Conservation (phyloP, 2,888 invertebrate species). For the Lepidocyrtoides sp. region DNA sequence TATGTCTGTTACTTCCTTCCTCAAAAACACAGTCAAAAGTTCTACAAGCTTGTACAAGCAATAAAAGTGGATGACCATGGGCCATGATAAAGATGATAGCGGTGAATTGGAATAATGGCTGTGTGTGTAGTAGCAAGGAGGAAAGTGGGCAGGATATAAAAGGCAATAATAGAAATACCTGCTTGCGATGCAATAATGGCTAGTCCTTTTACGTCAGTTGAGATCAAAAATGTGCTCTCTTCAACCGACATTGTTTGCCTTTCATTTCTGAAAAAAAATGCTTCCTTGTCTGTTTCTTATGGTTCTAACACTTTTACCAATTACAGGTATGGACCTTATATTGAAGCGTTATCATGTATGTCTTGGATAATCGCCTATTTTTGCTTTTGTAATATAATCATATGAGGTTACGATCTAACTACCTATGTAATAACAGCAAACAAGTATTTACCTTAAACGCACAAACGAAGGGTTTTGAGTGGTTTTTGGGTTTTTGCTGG, state of each 20-base stretch:
- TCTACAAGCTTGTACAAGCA: background rate
- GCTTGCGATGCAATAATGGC: background rate
- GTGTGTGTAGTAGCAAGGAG: background rate
- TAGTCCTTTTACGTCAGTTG: background rate
- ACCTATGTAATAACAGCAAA: too few species aligned
- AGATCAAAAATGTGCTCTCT: background rate
- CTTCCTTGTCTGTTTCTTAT: background rate
- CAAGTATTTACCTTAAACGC: background rate
- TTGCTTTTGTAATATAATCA: too few species aligned
- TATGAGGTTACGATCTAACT: too few species aligned
- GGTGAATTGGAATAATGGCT: background rate
- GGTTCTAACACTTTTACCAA: background rate
- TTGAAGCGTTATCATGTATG: background rate
- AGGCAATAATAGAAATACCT: background rate
- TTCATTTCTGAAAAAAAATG: background rate
- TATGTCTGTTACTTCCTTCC: background rate
- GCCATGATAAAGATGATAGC: constrained; percentile 1
- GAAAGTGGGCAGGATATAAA: constrained; percentile 8
- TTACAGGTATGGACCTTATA: background rate
- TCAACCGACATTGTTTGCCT: background rate
- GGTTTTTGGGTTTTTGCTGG: background rate
- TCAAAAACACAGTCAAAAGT: background rate
- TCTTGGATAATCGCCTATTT: too few species aligned
- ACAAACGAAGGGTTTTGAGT: too few species aligned
- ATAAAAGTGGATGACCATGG: constrained; percentile 33